These are phyloP conservation scores for Sarcophaga subvicina DNA, from an alignment of 2,888 invertebrate genomes.

Conservation along the genomic window DNA sequence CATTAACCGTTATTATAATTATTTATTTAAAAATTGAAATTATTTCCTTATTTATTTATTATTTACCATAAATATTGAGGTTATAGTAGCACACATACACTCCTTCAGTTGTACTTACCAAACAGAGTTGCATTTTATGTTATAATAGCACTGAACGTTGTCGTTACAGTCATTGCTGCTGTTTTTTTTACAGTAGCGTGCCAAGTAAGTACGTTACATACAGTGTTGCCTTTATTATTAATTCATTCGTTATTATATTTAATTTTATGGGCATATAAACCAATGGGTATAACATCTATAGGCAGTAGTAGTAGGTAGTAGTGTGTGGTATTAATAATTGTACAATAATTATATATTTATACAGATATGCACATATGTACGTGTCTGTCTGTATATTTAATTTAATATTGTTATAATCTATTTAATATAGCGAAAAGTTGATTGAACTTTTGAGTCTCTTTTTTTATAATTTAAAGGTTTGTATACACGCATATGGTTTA, in stretches of 20 bases:
- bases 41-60: conserved; percentile 60
- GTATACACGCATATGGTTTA: conserved; percentile 29
- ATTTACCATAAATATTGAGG: conserved; percentile 46
- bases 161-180: conserved; percentile 29
- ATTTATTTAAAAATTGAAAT: conserved; percentile 24
- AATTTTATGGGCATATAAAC: not conserved
- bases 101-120: not conserved
- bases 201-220: too few species aligned
- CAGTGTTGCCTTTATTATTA: conserved; percentile 32
- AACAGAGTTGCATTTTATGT: conserved; percentile 2
- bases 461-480: conserved; percentile 47
- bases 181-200: conserved; percentile 6
- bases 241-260: conserved; percentile 45
- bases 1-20: conserved; percentile 14
- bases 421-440: conserved; percentile 61
- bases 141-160: conserved; percentile 26
- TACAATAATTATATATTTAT: not conserved
- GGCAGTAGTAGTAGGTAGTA: too few species aligned
- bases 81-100: not conserved
- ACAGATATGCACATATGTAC: not conserved
- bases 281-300: too few species aligned
- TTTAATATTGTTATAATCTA: conserved; percentile 44
- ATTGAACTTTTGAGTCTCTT: conserved; percentile 56
- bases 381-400: not conserved
- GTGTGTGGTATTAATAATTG: not conserved